phyloP scores from a whole-genome alignment of 2,113 vertebrate genomes.

The Corapipo altera region DNA sequence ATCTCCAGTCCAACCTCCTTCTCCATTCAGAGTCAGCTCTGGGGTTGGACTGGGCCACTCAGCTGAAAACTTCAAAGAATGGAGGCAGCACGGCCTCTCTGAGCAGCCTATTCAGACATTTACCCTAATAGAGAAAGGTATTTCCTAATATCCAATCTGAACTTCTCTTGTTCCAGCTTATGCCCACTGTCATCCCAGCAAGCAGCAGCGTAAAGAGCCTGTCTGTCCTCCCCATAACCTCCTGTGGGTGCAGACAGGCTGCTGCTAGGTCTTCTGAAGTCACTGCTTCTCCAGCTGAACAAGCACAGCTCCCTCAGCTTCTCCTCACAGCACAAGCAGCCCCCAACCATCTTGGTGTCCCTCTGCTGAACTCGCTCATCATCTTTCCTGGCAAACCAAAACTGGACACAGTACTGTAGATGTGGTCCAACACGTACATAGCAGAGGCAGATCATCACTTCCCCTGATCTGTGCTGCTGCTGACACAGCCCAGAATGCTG shows the following conservation, averaged over 20 bases:
- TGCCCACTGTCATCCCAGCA: accelerated
- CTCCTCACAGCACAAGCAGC: background rate
- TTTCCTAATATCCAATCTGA: background rate
- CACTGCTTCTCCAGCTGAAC: background rate
- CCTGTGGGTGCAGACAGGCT: background rate
- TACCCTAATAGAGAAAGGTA: background rate
- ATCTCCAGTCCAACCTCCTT: background rate
- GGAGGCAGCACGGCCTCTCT: background rate
- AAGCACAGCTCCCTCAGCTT: background rate
- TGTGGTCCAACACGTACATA: background rate
- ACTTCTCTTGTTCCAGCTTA: background rate
- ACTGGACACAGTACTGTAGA: background rate
- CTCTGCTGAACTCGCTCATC: background rate
- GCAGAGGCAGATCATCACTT: background rate
- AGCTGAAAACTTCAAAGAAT: background rate
- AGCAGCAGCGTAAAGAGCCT: background rate
- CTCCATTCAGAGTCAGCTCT: background rate
- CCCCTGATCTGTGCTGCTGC: background rate
- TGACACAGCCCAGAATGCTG: background rate
- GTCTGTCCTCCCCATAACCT: background rate
- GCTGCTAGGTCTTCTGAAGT: background rate
- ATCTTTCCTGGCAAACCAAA: background rate
- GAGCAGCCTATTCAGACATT: background rate
- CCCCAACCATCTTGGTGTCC: background rate
- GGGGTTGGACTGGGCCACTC: background rate